phyloP scores from a whole-genome alignment of 2,113 vertebrate species.

The Thunnus maccoyii region DNA sequence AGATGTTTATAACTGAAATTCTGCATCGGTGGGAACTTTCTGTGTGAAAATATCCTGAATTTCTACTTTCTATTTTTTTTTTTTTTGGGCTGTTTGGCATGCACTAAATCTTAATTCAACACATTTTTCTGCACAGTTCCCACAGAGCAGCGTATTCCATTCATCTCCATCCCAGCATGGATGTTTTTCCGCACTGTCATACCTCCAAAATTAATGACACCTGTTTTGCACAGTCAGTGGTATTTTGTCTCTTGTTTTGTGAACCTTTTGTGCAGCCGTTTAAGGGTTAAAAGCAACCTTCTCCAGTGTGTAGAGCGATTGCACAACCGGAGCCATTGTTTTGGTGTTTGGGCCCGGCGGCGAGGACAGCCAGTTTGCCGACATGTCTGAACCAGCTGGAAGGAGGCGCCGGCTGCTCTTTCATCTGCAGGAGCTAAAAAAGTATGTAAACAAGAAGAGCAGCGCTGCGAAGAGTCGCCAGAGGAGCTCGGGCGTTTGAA shows the following conservation, averaged over 20 bases:
- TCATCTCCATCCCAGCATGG: too few relatives aligned
- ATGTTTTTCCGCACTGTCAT: neutral
- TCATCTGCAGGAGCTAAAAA: constrained; percentile 64
- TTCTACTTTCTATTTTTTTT: too few relatives aligned
- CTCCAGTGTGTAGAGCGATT: constrained; percentile 15
- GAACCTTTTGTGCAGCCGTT: neutral
- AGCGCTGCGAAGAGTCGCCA: neutral
- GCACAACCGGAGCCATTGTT: constrained; percentile 63
- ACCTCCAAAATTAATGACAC: neutral
- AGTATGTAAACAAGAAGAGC: constrained; percentile 73
- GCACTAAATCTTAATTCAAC: too few relatives aligned
- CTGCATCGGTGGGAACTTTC: too few relatives aligned
- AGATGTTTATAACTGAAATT: too few relatives aligned
- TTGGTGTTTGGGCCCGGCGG: constrained; percentile 48
- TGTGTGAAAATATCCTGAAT: too few relatives aligned
- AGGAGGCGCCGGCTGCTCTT: constrained; percentile 63
- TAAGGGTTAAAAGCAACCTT: constrained; percentile 28
- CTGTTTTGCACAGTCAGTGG: neutral
- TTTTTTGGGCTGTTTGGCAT: too few relatives aligned
- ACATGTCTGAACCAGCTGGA: constrained; percentile 75
- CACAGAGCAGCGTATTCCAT: too few relatives aligned
- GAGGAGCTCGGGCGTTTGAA: neutral
- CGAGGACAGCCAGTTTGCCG: constrained; percentile 56
- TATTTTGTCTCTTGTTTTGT: neutral
- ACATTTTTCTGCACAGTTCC: too few relatives aligned